Evolutionary conservation across 2,113 vertebrate genomes (phyloP), one percentile per base, ranked within the genome.

Genomic region (Phyllopteryx taeniolatus): DNA sequence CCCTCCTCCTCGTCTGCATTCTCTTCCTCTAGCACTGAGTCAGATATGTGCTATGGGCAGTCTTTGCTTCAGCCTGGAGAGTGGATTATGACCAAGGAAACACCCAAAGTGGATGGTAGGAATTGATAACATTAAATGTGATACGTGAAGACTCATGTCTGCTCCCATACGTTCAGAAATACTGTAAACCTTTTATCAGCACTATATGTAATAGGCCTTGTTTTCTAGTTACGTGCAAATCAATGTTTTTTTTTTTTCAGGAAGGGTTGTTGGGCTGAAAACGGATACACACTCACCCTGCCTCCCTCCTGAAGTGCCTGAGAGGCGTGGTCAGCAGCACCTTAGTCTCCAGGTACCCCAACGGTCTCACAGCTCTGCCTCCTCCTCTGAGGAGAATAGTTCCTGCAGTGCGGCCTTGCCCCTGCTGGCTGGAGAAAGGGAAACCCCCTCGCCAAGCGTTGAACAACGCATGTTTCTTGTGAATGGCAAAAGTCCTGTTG

Each of bases 1-100:
- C 96, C 97, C 7, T 98, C 96, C 1, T 96, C 96, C 79, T 96
- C 95, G 51, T 96, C 97, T 31, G 96, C 95, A 15, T 96, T 96
- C 80, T 95, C 95, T 57, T 94, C 92, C 73, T 91, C 93, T 8
- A 95, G 92, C 83, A 81, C 89, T 0, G 96, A 98, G 70, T 91
- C 91, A 1, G 96, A 98, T 80, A 96, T 98, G 95, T 95, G 94
- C 86, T 99, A 99, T 9, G 98, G 98, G 27, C 97, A 98, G 75
- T 98, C 96, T 51, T 84, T 99, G 79, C 91, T 99, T 13, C 96
- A 96, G 49, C 96, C 98, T 17, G 95, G 93, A 73, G 96, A 98
- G 89, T 96, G 95, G 95, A 98, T 98, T 72, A 91, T 96, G 79
- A 95, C 93, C 3, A 98, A 97, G 86, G 98, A 98, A 77, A 90